Evolutionary conservation across 2,797 vertebrate species (phyloP).

Genomic region (Epinephelus malabaricus): DNA sequence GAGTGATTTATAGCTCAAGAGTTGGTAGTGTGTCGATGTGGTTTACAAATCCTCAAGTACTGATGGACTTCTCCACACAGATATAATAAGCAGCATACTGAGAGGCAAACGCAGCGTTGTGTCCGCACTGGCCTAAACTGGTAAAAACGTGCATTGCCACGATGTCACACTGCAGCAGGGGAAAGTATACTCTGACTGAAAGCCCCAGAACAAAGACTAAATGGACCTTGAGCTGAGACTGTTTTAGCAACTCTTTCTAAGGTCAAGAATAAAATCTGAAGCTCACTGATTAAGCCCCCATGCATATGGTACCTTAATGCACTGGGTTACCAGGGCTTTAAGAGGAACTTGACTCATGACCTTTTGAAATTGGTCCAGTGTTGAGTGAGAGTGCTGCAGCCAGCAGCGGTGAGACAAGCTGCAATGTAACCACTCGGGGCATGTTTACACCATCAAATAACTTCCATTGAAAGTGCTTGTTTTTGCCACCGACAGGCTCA

Average conservation of each 20-base stretch:
- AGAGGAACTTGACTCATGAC: too few relatives aligned
- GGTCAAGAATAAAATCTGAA: neutral
- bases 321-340: too few relatives aligned
- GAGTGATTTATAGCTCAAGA: constrained; percentile 74
- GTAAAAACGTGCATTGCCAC: neutral
- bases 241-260: neutral
- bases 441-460: too few relatives aligned
- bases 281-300: neutral
- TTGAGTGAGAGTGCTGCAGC: too few relatives aligned
- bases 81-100: constrained; percentile 7
- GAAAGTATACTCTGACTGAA: neutral
- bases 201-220: neutral
- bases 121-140: neutral
- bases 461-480: too few relatives aligned
- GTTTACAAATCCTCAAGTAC: constrained; percentile 35
- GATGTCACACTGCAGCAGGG: neutral
- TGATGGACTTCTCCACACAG: constrained; percentile 33
- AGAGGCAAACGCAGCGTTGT: constrained; percentile 1
- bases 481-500: too few relatives aligned
- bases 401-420: too few relatives aligned
- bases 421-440: too few relatives aligned
- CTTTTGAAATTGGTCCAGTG: too few relatives aligned
- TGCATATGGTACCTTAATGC: too few relatives aligned
- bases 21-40: constrained; percentile 42
- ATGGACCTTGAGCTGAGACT: neutral